These are phyloP conservation scores for Corythaeola cristata DNA, from an alignment of 2,113 vertebrate genomes.

Conservation along the genomic window DNA sequence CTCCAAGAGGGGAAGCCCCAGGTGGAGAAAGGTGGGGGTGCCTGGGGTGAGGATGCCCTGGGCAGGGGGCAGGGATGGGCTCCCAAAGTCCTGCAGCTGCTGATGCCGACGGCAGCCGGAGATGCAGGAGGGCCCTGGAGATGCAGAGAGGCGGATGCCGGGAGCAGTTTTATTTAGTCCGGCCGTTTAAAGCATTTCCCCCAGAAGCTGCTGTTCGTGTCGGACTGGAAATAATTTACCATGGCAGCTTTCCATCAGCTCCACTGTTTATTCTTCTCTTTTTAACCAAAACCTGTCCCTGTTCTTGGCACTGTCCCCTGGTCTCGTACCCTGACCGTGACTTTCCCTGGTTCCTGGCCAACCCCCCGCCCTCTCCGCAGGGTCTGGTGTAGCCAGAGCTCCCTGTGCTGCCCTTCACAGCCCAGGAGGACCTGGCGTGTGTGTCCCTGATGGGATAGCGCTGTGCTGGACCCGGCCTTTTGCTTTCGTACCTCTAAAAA, in stretches of 20 bases:
- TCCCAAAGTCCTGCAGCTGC: not conserved
- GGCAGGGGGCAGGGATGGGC: too few relatives aligned
- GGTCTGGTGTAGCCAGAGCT: not conserved
- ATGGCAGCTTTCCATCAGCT: not conserved
- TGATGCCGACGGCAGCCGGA: not conserved
- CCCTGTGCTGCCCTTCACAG: not conserved
- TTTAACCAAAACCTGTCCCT: too few relatives aligned
- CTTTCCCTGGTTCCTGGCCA: not conserved
- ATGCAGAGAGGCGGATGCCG: not conserved
- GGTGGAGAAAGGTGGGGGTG: not conserved
- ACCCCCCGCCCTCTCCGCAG: not conserved
- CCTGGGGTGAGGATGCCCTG: too few relatives aligned
- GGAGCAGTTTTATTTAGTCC: not conserved
- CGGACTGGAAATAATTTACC: not conserved
- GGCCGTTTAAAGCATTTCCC: not conserved
- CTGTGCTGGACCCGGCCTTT: not conserved
- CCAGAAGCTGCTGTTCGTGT: not conserved
- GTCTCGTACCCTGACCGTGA: not conserved
- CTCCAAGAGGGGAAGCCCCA: not conserved
- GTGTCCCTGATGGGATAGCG: fast-evolving
- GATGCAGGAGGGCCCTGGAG: not conserved
- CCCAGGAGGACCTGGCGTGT: not conserved
- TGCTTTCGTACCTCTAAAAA: not conserved
- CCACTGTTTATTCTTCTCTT: not conserved
- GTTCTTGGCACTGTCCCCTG: not conserved